These are phyloP conservation scores for Epizoanthus stellaris DNA, from an alignment of 92 coral and sea anemone species.

Conservation along the genomic window DNA sequence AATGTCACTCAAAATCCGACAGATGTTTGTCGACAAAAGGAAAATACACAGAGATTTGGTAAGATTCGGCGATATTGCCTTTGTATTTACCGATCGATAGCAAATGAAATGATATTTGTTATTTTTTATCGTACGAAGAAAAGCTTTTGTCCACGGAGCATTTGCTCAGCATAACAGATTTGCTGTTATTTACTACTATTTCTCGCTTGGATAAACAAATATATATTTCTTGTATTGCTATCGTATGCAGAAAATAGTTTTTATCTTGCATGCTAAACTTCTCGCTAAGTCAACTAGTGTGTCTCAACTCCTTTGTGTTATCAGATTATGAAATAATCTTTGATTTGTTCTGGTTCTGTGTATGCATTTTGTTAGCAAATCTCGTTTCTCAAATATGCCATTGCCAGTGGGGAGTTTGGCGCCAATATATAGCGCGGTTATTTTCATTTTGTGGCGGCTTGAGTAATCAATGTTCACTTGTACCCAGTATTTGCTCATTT, in stretches of 20 bases:
- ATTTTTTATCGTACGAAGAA: slow-evolving; percentile 16
- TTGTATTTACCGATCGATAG: slow-evolving; percentile 23
- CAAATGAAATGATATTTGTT: slow-evolving; percentile 8
- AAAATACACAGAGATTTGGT: slow-evolving; percentile 38
- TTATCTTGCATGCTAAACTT: neutral
- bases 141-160: neutral
- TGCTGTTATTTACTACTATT: neutral
- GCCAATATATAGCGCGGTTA: neutral
- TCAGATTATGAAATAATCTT: slow-evolving; percentile 26
- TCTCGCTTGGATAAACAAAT: slow-evolving; percentile 9
- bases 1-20: slow-evolving; percentile 35
- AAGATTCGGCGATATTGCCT: slow-evolving; percentile 20
- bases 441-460: slow-evolving; percentile 16
- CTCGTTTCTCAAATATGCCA: neutral
- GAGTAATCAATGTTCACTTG: slow-evolving; percentile 7
- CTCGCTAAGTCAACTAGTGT: neutral
- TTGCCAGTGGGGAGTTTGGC: neutral
- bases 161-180: slow-evolving; percentile 17
- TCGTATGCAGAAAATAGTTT: neutral
- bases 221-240: neutral
- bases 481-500: slow-evolving; percentile 46
- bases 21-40: slow-evolving; percentile 22
- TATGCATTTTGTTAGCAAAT: slow-evolving; percentile 32
- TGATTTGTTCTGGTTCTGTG: slow-evolving; percentile 4
- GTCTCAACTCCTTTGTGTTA: slow-evolving; percentile 3